Evolutionary conservation across 2,797 vertebrate genomes (phyloP).

Genomic region (Peromyscus melanophrys): DNA sequence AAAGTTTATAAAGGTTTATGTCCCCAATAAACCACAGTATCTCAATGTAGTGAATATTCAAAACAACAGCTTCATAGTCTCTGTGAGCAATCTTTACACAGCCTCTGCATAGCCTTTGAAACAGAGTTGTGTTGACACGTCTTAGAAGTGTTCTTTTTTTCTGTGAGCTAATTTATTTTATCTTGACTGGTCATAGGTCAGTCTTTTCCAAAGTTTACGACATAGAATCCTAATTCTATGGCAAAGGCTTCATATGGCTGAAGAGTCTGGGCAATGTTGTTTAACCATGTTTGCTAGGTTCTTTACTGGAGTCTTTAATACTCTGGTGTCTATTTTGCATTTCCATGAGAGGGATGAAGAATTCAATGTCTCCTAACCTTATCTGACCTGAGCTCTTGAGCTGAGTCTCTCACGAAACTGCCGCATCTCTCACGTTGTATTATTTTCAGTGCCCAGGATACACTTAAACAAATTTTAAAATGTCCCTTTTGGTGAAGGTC

Average conservation of each 20-base stretch:
- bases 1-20: slow-evolving; percentile 33
- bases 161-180: slow-evolving; percentile 37
- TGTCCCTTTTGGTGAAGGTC: slow-evolving; percentile 38
- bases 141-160: not conserved
- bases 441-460: not conserved
- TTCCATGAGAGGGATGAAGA: not conserved
- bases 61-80: not conserved
- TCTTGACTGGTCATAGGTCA: slow-evolving; percentile 21
- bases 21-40: slow-evolving; percentile 17
- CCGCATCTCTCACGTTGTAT: not conserved
- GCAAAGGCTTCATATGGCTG: slow-evolving; percentile 20
- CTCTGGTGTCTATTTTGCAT: slow-evolving; percentile 17
- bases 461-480: slow-evolving; percentile 29
- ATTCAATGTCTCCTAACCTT: slow-evolving; percentile 9
- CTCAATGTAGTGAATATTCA: slow-evolving; percentile 51
- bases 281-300: slow-evolving; percentile 23
- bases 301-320: slow-evolving; percentile 33
- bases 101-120: slow-evolving; percentile 38
- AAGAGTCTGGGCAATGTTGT: slow-evolving; percentile 44
- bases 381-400: slow-evolving; percentile 29
- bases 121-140: slow-evolving; percentile 1
- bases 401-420: not conserved
- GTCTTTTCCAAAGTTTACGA: slow-evolving; percentile 28
- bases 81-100: slow-evolving; percentile 8
- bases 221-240: slow-evolving; percentile 51